A percentile compares a stretch with the other conserved stretches of the same genome.
Conservation (phyloP, 2,113 vertebrate species). For the Pelmatolapia mariae region DNA sequence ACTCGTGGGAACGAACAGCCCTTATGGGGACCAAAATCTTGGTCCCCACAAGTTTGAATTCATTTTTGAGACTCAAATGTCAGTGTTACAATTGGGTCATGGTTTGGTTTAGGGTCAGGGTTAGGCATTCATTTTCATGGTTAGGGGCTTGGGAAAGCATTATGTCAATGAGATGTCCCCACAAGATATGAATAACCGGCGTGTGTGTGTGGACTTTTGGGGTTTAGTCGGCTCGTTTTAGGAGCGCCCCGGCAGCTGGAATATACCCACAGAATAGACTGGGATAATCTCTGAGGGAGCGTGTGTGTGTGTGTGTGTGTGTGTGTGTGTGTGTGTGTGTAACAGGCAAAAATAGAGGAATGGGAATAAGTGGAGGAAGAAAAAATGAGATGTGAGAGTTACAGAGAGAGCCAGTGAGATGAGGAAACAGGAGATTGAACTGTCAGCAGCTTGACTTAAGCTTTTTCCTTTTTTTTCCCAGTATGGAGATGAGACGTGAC, state of each 20-base stretch:
- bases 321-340: too few relatives aligned
- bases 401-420: slow-evolving; percentile 3
- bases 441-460: slow-evolving; percentile 42
- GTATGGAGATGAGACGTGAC: slow-evolving; percentile 36
- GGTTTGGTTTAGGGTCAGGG: neutral
- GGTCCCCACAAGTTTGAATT: neutral
- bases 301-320: neutral
- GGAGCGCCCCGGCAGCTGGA: slow-evolving; percentile 8
- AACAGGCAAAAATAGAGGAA: neutral
- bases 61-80: neutral
- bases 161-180: neutral
- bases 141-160: neutral
- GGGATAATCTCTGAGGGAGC: slow-evolving; percentile 30
- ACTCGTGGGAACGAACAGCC: accelerated
- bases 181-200: neutral
- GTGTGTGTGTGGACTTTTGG: neutral
- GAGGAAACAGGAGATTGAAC: slow-evolving; percentile 32
- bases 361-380: neutral
- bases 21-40: neutral
- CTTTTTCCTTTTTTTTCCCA: neutral
- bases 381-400: neutral
- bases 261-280: slow-evolving; percentile 33
- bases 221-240: slow-evolving; percentile 35
- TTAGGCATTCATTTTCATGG: neutral
- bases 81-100: neutral